Base-by-base conservation (phyloP, 2,113 vertebrate genomes). In the Erythrolamprus reginae region DNA sequence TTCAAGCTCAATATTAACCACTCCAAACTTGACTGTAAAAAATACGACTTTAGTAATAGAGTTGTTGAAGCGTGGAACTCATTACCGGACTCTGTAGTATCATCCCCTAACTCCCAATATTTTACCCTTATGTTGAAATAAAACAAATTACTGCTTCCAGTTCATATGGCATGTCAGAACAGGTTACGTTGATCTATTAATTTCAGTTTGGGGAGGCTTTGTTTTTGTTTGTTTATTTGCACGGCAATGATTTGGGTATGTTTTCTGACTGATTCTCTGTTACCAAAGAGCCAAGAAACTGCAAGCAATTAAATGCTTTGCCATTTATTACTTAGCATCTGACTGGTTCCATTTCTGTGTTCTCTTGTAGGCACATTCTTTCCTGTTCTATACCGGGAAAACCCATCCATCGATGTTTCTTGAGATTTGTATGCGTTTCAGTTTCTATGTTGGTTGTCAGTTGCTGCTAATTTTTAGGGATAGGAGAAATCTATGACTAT, bases 241-340 rank as follows among this genome's bases (percentile, higher is more conserved):
- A 8, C 47, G 90, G 28, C 12, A 58, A 89, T 90, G 86, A 61
- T 28, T 84, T 87, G 70, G 91, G 89, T 82, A 92, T 93, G 83
- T 93, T 84, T 92, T 95, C 92, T 95, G 88, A 91, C 94, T 94
- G 13, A 19, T 15, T 6, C 5, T 19, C n/a, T 70, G 12, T n/a
- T n/a, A 21, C 45, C 82, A 92, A 93, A 92, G 84, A 90, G 86
- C 56, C 88, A 94, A 94, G 93, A 95, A 96, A 95, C 92, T 90
- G 91, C 92, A 95, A 93, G 90, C 94, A 94, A 95, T 96, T 94
- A 95, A 95, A 93, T 0, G 61, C 92, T 88, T 70, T 92, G 94
- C 94, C 95, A 94, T 95, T 77, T 77, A 95, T 96, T 95, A 95
- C 92, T 96, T 95, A 95, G 94, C 93, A 92, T 95, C 92, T 96